phyloP scores from a whole-genome alignment of 2,113 vertebrate genomes.

The Monarcha castaneiventris region DNA sequence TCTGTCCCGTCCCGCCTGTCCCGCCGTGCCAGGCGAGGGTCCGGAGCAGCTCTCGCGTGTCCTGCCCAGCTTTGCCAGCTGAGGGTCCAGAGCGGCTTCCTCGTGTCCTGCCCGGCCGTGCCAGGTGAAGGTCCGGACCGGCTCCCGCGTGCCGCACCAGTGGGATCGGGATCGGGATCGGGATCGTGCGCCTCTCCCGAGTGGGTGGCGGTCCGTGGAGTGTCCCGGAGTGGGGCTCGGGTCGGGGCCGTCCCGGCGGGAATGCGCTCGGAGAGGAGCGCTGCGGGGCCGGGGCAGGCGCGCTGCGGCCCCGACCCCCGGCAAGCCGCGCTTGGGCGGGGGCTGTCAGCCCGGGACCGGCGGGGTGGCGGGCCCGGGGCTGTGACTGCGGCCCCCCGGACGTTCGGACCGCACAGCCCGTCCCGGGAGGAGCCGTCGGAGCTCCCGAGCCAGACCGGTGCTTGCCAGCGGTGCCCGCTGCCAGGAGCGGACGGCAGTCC shows the following conservation, averaged over 20 bases:
- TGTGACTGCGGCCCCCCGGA: neutral
- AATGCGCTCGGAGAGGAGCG: neutral
- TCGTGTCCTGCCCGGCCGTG: neutral
- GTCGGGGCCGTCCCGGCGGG: neutral
- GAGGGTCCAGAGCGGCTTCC: neutral
- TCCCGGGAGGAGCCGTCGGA: neutral
- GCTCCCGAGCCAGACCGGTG: fast-evolving
- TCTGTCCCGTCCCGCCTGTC: neutral
- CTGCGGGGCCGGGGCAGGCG: neutral
- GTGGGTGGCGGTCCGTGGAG: neutral
- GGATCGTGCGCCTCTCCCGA: neutral
- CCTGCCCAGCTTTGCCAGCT: neutral
- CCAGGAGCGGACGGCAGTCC: fast-evolving
- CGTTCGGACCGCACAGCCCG: too few relatives aligned
- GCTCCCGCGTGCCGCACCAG: neutral
- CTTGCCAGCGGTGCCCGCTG: neutral
- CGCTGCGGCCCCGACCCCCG: too few relatives aligned
- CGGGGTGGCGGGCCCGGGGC: too few relatives aligned
- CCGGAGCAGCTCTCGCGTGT: neutral
- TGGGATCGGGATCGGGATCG: neutral
- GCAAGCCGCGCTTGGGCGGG: neutral
- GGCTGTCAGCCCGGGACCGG: neutral
- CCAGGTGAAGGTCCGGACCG: neutral
- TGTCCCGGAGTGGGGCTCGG: fast-evolving
- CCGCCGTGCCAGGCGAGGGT: neutral